A percentile compares a stretch with the other conserved stretches of the same genome.
phyloP scores from a whole-genome alignment of 2,888 invertebrate species.

The Stenodera caucasica region DNA sequence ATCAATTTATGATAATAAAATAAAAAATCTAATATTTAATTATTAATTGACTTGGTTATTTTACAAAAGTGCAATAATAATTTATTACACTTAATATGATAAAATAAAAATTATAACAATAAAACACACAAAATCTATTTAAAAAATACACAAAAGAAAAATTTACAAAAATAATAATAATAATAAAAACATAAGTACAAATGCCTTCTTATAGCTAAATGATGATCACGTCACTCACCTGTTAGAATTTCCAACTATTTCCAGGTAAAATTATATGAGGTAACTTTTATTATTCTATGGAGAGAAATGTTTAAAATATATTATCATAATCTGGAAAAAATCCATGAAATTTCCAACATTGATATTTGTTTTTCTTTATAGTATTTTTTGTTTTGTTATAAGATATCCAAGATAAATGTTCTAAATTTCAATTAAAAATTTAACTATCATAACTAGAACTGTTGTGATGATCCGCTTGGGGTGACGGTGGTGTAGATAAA shows the following conservation, averaged over 20 bases:
- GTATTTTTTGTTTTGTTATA: neutral
- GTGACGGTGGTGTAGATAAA: constrained; percentile 72
- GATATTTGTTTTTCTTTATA: neutral
- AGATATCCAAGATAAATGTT: neutral
- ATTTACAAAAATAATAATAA: constrained; percentile 23
- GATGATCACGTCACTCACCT: constrained; percentile 19
- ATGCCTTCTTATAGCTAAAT: constrained; percentile 39
- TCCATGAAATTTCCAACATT: neutral
- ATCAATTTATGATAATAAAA: constrained; percentile 32
- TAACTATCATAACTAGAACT: constrained; percentile 70
- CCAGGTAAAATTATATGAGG: constrained; percentile 20
- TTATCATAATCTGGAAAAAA: neutral
- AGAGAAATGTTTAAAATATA: constrained; percentile 16
- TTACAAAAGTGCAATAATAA: constrained; percentile 36
- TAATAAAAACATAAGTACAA: constrained; percentile 43
- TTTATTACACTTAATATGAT: constrained; percentile 17
- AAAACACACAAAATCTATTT: constrained; percentile 28
- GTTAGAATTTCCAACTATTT: constrained; percentile 6
- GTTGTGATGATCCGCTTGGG: constrained; percentile 66
- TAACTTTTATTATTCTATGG: constrained; percentile 19
- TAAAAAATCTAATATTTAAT: constrained; percentile 40
- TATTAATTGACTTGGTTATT: constrained; percentile 47
- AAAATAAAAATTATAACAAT: constrained; percentile 30
- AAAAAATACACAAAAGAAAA: constrained; percentile 42
- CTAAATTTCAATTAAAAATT: constrained; percentile 36